Conservation (phyloP, 2,797 vertebrate genomes). For the Sebastes iracundus region DNA sequence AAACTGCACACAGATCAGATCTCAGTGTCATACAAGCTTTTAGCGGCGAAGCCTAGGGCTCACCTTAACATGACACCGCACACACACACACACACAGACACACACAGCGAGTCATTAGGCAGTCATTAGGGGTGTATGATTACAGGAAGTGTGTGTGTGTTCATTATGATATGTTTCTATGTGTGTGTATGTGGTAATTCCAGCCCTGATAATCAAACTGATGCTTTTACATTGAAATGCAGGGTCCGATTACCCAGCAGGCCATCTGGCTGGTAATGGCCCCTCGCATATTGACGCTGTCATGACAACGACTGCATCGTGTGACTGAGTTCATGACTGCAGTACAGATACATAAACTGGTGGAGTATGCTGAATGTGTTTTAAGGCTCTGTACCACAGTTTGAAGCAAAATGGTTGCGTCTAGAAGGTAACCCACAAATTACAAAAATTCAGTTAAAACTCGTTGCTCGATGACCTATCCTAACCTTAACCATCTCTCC, state of each 20-base stretch:
- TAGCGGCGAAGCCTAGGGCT: conserved; percentile 77
- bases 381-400: background rate
- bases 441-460: too few species aligned
- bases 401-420: background rate
- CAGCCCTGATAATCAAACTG: conserved; percentile 67
- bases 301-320: conserved; percentile 17
- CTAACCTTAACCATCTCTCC: too few species aligned
- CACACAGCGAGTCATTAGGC: conserved; percentile 18
- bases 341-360: background rate
- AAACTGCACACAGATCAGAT: conserved; percentile 82
- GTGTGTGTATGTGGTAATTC: conserved; percentile 55
- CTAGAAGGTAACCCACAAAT: too few species aligned
- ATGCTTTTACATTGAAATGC: conserved; percentile 67
- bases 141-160: conserved; percentile 47
- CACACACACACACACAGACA: conserved; percentile 40
- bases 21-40: conserved; percentile 81
- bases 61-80: conserved; percentile 82
- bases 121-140: conserved; percentile 60
- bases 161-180: conserved; percentile 41
- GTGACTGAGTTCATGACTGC: background rate
- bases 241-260: conserved; percentile 67
- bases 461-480: too few species aligned
- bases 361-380: background rate
- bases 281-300: background rate
- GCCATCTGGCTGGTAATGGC: conserved; percentile 51